A percentile compares a stretch with the other conserved stretches of the same genome.
Conservation (phyloP, 2,797 vertebrate species). For the Danio jaintianensis region DNA sequence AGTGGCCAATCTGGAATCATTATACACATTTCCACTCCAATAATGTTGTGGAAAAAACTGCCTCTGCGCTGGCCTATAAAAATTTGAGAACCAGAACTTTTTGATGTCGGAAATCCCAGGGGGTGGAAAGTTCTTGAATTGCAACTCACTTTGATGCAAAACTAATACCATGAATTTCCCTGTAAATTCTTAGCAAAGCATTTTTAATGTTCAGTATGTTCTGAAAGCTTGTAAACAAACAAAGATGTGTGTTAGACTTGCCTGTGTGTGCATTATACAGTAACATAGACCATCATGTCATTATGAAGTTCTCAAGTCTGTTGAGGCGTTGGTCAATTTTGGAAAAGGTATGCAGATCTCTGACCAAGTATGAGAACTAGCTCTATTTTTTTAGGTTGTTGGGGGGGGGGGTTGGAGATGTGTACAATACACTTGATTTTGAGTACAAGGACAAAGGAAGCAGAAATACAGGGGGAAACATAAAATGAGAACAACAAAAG, state of each 20-base stretch:
- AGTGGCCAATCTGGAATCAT: not conserved
- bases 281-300: not conserved
- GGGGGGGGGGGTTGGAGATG: too few species aligned
- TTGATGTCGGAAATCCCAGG: not conserved
- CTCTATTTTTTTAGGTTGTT: not conserved
- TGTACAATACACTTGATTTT: constrained; percentile 61
- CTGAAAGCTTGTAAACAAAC: not conserved
- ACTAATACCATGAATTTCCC: too few species aligned
- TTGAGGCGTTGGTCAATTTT: not conserved
- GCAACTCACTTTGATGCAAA: not conserved
- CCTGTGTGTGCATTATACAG: too few species aligned
- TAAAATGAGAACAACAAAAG: constrained; percentile 5
- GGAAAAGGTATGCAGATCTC: not conserved
- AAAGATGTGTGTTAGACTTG: too few species aligned
- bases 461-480: not conserved
- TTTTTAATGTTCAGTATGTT: constrained; percentile 11
- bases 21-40: not conserved
- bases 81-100: not conserved
- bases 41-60: not conserved
- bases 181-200: not conserved
- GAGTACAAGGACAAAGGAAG: constrained; percentile 64
- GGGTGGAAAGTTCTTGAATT: not conserved
- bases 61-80: not conserved
- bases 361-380: not conserved
- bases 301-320: not conserved